Percentiles rank a stretch among this genome's conserved stretches.
phyloP scores from a whole-genome alignment of 1,140 invertebrate genomes.

The Colletes latitarsis region DNA sequence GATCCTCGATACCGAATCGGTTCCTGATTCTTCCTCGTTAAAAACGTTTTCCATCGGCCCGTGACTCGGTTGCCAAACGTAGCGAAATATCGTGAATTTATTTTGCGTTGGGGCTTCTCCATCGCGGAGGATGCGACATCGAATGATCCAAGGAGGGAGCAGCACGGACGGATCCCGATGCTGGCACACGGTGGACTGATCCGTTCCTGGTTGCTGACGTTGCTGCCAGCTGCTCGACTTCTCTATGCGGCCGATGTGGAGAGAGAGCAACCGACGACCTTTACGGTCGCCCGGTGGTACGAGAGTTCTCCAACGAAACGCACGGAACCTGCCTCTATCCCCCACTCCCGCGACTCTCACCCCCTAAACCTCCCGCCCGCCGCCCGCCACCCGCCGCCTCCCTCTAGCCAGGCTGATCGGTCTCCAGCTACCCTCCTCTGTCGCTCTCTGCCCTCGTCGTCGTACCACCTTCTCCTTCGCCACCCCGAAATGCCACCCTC shows the following conservation, averaged over 20 bases:
- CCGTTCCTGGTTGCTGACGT: slow-evolving; percentile 46
- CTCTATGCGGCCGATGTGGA: slow-evolving; percentile 45
- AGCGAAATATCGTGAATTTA: background rate
- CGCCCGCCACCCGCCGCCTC: background rate
- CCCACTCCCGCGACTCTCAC: slow-evolving; percentile 22
- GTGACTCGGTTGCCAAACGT: background rate
- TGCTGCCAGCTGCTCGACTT: slow-evolving; percentile 54
- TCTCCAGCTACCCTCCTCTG: slow-evolving; percentile 13
- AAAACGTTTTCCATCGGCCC: background rate
- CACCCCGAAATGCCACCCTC: slow-evolving; percentile 18
- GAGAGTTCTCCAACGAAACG: slow-evolving; percentile 66
- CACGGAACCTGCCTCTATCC: slow-evolving; percentile 46
- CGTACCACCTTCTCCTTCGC: slow-evolving; percentile 10
- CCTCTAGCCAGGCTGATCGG: slow-evolving; percentile 5
- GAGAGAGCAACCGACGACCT: slow-evolving; percentile 63
- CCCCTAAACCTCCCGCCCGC: slow-evolving; percentile 8
- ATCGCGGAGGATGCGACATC: background rate
- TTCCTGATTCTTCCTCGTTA: background rate
- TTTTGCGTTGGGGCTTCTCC: background rate
- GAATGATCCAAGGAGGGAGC: background rate
- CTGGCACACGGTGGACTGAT: slow-evolving; percentile 48
- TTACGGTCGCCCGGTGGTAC: slow-evolving; percentile 59
- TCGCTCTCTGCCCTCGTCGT: slow-evolving; percentile 15
- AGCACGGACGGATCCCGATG: slow-evolving; percentile 1
- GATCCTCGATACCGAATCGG: background rate